Conservation (phyloP, 2,113 vertebrate species). For the Macroglossus sobrinus region DNA sequence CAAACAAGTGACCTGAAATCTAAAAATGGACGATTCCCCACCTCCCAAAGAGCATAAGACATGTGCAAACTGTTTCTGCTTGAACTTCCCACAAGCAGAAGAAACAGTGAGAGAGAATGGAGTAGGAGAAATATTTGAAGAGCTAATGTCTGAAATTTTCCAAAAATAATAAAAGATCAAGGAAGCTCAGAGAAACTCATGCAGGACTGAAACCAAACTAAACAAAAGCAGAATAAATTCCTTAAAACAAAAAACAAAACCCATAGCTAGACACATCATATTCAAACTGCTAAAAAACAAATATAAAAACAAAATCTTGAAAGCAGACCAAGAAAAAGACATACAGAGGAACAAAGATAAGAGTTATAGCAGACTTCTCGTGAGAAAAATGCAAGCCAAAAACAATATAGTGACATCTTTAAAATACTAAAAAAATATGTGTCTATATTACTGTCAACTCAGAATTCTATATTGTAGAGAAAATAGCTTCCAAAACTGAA, state of each 20-base stretch:
- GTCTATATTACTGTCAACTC: background rate
- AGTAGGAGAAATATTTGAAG: background rate
- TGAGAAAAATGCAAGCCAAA: background rate
- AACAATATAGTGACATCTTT: slow-evolving; percentile 1
- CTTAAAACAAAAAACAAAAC: background rate
- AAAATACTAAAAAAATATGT: background rate
- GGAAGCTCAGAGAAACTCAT: background rate
- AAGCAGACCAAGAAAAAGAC: background rate
- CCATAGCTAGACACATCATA: background rate
- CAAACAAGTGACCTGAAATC: background rate
- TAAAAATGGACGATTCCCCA: background rate
- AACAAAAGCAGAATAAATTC: slow-evolving; percentile 26
- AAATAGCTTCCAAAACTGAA: background rate
- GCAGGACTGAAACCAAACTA: background rate
- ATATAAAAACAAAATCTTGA: background rate
- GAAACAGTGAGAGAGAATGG: background rate
- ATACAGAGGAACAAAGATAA: background rate
- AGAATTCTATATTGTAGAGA: background rate
- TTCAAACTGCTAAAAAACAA: background rate
- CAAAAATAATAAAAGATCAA: background rate
- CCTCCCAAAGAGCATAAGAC: background rate
- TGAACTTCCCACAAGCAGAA: background rate
- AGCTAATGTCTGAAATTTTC: background rate
- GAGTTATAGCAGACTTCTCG: background rate
- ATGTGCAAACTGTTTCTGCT: no score